Conservation (phyloP, 1,140 invertebrate species). For the Fopius arisanus region DNA sequence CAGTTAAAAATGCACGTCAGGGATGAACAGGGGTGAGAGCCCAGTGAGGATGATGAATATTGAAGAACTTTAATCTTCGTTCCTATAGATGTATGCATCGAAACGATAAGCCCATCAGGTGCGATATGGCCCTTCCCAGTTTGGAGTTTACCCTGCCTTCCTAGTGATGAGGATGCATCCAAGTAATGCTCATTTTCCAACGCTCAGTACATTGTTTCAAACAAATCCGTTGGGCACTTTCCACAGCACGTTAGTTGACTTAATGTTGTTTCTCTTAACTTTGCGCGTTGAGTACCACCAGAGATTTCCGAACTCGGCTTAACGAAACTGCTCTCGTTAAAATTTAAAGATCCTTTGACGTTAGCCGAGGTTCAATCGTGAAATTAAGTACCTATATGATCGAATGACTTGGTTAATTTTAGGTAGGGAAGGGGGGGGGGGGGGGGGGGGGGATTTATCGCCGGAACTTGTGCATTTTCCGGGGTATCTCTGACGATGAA, state of each 20-base stretch:
- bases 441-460: too few relatives aligned
- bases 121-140: conserved; percentile 39
- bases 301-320: conserved; percentile 39
- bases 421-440: too few relatives aligned
- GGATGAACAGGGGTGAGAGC: too few relatives aligned
- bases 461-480: too few relatives aligned
- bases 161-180: background rate
- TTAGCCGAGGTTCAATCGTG: too few relatives aligned
- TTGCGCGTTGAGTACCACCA: conserved; percentile 28
- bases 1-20: background rate
- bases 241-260: conserved; percentile 40
- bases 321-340: background rate
- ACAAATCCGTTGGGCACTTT: conserved; percentile 47
- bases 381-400: too few relatives aligned
- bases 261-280: conserved; percentile 17
- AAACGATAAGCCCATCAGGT: conserved; percentile 44
- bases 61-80: conserved; percentile 46
- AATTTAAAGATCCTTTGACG: background rate
- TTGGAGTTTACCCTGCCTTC: conserved; percentile 19
- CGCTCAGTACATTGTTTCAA: background rate
- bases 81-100: conserved; percentile 45
- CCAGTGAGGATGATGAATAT: background rate
- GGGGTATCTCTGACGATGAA: too few relatives aligned
- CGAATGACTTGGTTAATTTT: too few relatives aligned
- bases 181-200: background rate